phyloP scores from a whole-genome alignment of 2,797 vertebrate species.

The Lutjanus campechanus region DNA sequence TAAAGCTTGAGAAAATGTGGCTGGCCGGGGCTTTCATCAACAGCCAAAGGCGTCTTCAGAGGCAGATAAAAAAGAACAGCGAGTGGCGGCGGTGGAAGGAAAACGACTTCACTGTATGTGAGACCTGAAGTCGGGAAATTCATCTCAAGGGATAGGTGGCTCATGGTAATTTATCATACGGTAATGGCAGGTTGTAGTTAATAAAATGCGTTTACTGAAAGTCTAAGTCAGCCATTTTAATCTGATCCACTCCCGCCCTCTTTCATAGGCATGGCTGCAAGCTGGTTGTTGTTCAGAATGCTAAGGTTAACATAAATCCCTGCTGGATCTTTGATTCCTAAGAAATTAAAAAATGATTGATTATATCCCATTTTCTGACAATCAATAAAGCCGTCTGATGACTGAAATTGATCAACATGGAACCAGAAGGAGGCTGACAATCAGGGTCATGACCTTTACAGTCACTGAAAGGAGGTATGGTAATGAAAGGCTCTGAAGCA shows the following conservation, averaged over 20 bases:
- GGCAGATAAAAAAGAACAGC: slow-evolving; percentile 45
- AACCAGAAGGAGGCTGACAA: slow-evolving; percentile 44
- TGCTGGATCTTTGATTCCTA: background rate
- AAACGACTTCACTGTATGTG: slow-evolving; percentile 54
- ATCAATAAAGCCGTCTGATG: slow-evolving; percentile 48
- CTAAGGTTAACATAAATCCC: slow-evolving; percentile 22
- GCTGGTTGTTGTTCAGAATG: background rate
- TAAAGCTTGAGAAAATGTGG: slow-evolving; percentile 55
- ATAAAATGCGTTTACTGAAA: slow-evolving; percentile 39
- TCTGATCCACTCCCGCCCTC: background rate
- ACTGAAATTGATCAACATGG: slow-evolving; percentile 55
- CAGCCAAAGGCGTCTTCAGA: slow-evolving; percentile 73
- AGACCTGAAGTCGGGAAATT: slow-evolving; percentile 45
- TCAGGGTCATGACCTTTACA: slow-evolving; percentile 60
- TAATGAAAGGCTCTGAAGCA: slow-evolving; percentile 61
- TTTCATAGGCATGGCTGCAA: background rate
- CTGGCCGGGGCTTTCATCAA: slow-evolving; percentile 69
- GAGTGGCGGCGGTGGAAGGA: slow-evolving; percentile 30
- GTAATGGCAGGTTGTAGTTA: slow-evolving; percentile 20
- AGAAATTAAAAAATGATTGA: slow-evolving; percentile 44
- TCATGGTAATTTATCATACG: slow-evolving; percentile 30
- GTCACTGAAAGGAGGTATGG: slow-evolving; percentile 31
- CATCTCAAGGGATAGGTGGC: slow-evolving; percentile 41
- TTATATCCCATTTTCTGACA: slow-evolving; percentile 26
- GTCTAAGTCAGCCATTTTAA: slow-evolving; percentile 18